These are phyloP conservation scores for Dinoponera quadriceps DNA, from an alignment of 1,140 invertebrate genomes.

Conservation along the genomic window DNA sequence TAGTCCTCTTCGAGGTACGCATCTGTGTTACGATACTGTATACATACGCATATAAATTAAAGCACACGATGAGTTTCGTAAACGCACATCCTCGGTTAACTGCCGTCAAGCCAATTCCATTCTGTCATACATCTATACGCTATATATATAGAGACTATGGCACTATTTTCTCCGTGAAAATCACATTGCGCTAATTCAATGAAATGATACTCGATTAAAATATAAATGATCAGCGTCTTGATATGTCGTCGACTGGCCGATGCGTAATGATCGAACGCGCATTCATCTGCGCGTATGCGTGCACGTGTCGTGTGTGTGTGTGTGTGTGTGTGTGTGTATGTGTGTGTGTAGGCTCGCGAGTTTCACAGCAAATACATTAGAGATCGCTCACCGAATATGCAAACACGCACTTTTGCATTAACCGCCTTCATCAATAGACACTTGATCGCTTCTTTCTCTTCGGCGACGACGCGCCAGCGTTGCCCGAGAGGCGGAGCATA, in stretches of 20 bases:
- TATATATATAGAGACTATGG: conserved; percentile 47
- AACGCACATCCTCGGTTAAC: conserved; percentile 3
- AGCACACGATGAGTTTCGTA: conserved; percentile 20
- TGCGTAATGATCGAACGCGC: conserved; percentile 40
- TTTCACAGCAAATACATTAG: conserved; percentile 3
- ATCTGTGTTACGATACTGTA: too few relatives aligned
- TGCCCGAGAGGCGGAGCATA: conserved; percentile 31
- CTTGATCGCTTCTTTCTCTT: not conserved
- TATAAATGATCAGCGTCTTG: conserved; percentile 54
- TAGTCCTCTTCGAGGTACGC: too few relatives aligned
- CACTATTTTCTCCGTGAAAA: conserved; percentile 49
- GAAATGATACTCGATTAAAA: conserved; percentile 24
- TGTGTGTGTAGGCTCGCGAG: conserved; percentile 2
- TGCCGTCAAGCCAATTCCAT: conserved; percentile 44
- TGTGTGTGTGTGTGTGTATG: too few relatives aligned
- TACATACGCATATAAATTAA: conserved; percentile 66
- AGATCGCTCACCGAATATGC: not conserved
- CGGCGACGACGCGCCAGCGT: not conserved
- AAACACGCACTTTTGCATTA: conserved; percentile 14
- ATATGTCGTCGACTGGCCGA: conserved; percentile 65
- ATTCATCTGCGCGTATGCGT: too few relatives aligned
- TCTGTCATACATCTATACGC: conserved; percentile 7
- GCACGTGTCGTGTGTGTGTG: not conserved
- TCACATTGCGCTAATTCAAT: conserved; percentile 10
- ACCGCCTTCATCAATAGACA: conserved; percentile 27